Percentiles rank a stretch among this genome's conserved stretches.
phyloP scores from a whole-genome alignment of 2,113 vertebrate genomes.

The Phalacrocorax brasilianus region DNA sequence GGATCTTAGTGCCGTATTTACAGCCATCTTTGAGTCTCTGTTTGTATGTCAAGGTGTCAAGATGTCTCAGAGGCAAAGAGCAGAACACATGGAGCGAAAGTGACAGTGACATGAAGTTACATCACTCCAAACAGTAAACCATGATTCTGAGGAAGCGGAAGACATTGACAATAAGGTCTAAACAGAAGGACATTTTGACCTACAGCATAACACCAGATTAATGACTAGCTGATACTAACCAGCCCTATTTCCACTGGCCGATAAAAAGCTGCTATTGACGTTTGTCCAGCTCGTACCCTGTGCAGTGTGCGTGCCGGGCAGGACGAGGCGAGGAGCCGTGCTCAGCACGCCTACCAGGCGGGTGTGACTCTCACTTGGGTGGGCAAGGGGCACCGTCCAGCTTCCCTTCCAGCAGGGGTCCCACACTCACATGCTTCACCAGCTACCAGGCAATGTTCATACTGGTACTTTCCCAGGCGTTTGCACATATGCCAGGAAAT shows the following conservation, averaged over 20 bases:
- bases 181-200: constrained; percentile 67
- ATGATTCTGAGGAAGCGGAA: constrained; percentile 19
- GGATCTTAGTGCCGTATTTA: constrained; percentile 21
- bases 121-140: constrained; percentile 38
- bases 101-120: constrained; percentile 56
- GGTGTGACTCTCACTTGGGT: background rate
- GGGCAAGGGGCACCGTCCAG: background rate
- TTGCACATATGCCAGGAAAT: background rate
- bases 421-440: background rate
- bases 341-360: background rate
- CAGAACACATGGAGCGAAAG: constrained; percentile 28
- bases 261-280: constrained; percentile 17
- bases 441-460: background rate
- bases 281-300: constrained; percentile 1
- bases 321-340: background rate
- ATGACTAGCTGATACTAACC: constrained; percentile 20
- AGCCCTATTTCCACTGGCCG: background rate
- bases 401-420: background rate
- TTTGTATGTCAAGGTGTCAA: constrained; percentile 60
- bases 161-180: constrained; percentile 50
- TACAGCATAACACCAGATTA: constrained; percentile 40
- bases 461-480: background rate
- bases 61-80: constrained; percentile 56
- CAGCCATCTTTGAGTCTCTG: constrained; percentile 18
- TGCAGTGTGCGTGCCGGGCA: background rate